phyloP scores from a whole-genome alignment of 2,113 vertebrate species.

The Sciurus niger region DNA sequence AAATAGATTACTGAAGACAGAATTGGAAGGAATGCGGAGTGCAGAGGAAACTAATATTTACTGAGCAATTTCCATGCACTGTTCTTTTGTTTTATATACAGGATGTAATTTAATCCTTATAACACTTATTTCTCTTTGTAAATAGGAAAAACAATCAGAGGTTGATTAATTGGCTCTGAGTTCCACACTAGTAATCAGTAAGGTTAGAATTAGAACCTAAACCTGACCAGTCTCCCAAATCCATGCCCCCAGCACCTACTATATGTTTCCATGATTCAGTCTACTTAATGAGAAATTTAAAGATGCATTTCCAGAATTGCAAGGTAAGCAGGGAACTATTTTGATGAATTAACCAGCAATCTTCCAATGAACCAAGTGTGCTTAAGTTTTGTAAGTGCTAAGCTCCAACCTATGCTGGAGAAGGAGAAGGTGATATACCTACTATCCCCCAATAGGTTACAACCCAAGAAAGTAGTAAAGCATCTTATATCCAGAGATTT shows the following conservation, averaged over 20 bases:
- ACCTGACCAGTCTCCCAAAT: constrained; percentile 9
- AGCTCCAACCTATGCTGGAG: not conserved
- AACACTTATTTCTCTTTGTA: constrained; percentile 61
- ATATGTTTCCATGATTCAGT: not conserved
- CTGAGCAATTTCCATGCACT: constrained; percentile 40
- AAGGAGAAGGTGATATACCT: not conserved
- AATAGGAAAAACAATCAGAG: constrained; percentile 62
- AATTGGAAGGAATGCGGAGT: not conserved
- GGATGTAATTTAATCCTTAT: constrained; percentile 52
- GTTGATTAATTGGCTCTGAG: constrained; percentile 7
- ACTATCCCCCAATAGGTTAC: not conserved
- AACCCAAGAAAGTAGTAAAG: not conserved
- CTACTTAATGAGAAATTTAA: constrained; percentile 33
- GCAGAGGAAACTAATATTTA: constrained; percentile 72
- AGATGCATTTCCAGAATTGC: constrained; percentile 6
- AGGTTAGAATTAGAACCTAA: constrained; percentile 59
- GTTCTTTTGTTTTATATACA: constrained; percentile 66
- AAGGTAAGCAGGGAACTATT: not conserved
- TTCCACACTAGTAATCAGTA: constrained; percentile 22
- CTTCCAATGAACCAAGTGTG: not conserved
- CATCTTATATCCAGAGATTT: not conserved
- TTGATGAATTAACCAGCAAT: not conserved
- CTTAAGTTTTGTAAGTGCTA: not conserved
- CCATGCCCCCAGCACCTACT: constrained; percentile 5
- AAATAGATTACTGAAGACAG: not conserved